A percentile compares a stretch with the other conserved stretches of the same genome.
Conservation (phyloP, 2,888 invertebrate species). For the Falcaria lacertinaria region DNA sequence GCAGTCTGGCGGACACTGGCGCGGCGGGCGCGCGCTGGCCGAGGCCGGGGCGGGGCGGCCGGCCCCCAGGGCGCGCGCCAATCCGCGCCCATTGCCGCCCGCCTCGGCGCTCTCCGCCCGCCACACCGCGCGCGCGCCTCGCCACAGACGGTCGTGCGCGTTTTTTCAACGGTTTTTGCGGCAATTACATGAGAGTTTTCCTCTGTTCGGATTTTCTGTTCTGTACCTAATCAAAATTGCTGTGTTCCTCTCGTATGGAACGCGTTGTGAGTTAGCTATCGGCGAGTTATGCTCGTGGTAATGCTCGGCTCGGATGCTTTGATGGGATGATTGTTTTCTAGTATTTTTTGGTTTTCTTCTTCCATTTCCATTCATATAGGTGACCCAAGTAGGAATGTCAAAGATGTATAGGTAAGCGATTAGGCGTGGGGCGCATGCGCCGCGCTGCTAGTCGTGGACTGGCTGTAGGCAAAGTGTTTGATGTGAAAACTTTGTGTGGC, state of each 20-base stretch:
- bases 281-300: constrained; percentile 23
- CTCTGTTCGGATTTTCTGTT: constrained; percentile 56
- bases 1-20: constrained; percentile 78
- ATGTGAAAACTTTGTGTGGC: constrained; percentile 56
- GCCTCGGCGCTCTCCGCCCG: constrained; percentile 24
- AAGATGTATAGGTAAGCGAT: constrained; percentile 3
- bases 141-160: constrained; percentile 49
- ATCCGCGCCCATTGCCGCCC: constrained; percentile 40
- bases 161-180: constrained; percentile 50
- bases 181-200: constrained; percentile 61
- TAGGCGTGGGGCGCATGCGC: constrained; percentile 37
- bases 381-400: constrained; percentile 8
- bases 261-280: constrained; percentile 34
- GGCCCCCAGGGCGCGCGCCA: constrained; percentile 55
- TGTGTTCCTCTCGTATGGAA: constrained; percentile 52
- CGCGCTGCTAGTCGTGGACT: constrained; percentile 22
- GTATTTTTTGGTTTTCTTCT: constrained; percentile 12
- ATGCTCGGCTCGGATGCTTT: too few species aligned
- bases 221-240: constrained; percentile 57
- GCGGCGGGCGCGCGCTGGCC: constrained; percentile 48
- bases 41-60: constrained; percentile 37
- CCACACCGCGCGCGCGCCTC: constrained; percentile 56
- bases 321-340: constrained; percentile 35
- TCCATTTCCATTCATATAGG: constrained; percentile 9
- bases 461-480: constrained; percentile 46